These are phyloP conservation scores for Ctenicera cuprea DNA, from an alignment of 2,888 invertebrate species.

Conservation along the genomic window DNA sequence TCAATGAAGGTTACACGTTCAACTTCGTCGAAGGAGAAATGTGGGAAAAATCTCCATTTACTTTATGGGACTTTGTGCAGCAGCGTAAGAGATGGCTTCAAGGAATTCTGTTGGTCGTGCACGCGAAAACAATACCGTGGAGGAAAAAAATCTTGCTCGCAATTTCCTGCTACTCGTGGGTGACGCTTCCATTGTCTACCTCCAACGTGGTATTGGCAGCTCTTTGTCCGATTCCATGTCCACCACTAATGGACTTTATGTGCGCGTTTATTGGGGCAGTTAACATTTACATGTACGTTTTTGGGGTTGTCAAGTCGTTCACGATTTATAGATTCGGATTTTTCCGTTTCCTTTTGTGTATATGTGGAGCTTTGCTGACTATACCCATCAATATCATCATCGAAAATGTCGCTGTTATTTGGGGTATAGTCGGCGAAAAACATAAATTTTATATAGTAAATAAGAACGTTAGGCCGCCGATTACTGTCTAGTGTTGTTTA, in stretches of 20 bases:
- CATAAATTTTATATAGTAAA: slow-evolving; percentile 98
- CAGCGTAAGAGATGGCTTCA: slow-evolving; percentile 98
- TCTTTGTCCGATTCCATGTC: slow-evolving; percentile 91
- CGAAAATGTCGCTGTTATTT: slow-evolving; percentile 95
- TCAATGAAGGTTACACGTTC: slow-evolving; percentile 91
- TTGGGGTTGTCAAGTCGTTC: slow-evolving; percentile 97
- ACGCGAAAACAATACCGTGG: slow-evolving; percentile 88
- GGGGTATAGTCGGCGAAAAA: slow-evolving; percentile 96
- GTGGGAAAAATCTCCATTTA: slow-evolving; percentile 99
- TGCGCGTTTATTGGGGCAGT: slow-evolving; percentile 95
- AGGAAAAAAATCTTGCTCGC: slow-evolving; percentile 87
- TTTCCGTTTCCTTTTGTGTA: slow-evolving; percentile 85
- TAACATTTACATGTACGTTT: slow-evolving; percentile 98
- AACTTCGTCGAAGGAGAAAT: slow-evolving; percentile 98
- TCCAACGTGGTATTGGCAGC: slow-evolving; percentile 91
- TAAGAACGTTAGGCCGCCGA: slow-evolving; percentile 87
- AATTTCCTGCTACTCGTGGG: slow-evolving; percentile 96
- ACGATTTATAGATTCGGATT: slow-evolving; percentile 91
- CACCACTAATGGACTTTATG: slow-evolving; percentile 87
- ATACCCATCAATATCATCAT: slow-evolving; percentile 96
- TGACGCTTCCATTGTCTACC: slow-evolving; percentile 93
- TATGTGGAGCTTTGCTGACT: slow-evolving; percentile 90
- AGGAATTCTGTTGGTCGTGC: slow-evolving; percentile 92
- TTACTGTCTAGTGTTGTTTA: slow-evolving; percentile 75
- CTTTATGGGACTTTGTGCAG: slow-evolving; percentile 95